These are phyloP conservation scores for Acleris cristana DNA, from an alignment of 2,888 invertebrate species.

Conservation along the genomic window DNA sequence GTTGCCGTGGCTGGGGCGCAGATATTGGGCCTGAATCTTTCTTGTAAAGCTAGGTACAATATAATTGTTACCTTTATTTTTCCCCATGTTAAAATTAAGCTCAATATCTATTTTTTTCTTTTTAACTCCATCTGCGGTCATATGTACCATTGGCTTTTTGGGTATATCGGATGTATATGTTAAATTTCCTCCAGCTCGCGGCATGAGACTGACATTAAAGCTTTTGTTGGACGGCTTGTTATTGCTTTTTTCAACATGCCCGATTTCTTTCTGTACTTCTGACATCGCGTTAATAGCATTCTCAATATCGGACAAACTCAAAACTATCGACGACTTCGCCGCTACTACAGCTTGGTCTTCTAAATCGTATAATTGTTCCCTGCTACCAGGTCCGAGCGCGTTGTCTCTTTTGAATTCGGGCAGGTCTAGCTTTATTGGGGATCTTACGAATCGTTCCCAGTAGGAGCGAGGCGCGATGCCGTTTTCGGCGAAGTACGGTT, in stretches of 20 bases:
- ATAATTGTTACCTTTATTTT: neutral
- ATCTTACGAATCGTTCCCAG: constrained; percentile 74
- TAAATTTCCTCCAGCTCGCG: constrained; percentile 35
- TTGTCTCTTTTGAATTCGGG: constrained; percentile 47
- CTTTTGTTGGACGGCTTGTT: constrained; percentile 45
- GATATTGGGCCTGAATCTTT: neutral
- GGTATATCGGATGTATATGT: neutral
- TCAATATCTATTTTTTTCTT: too few species aligned
- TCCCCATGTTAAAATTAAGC: too few species aligned
- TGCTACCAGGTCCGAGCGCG: constrained; percentile 50
- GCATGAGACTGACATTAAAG: constrained; percentile 62
- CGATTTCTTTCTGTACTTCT: constrained; percentile 35
- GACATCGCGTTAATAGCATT: constrained; percentile 63
- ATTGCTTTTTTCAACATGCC: constrained; percentile 26
- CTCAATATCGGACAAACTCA: constrained; percentile 67
- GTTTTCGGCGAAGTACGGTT: constrained; percentile 57
- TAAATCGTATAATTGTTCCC: constrained; percentile 64
- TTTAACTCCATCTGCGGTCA: too few species aligned
- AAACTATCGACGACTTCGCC: constrained; percentile 53
- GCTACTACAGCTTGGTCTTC: constrained; percentile 67
- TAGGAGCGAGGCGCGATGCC: constrained; percentile 59
- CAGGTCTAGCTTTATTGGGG: constrained; percentile 54
- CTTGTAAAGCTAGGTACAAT: neutral
- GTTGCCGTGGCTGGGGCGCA: neutral
- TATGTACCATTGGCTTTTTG: too few species aligned